A percentile compares a stretch with the other conserved stretches of the same genome.
Evolutionary conservation across 2,797 vertebrate species (phyloP).

Genomic region (Florisuga fusca): DNA sequence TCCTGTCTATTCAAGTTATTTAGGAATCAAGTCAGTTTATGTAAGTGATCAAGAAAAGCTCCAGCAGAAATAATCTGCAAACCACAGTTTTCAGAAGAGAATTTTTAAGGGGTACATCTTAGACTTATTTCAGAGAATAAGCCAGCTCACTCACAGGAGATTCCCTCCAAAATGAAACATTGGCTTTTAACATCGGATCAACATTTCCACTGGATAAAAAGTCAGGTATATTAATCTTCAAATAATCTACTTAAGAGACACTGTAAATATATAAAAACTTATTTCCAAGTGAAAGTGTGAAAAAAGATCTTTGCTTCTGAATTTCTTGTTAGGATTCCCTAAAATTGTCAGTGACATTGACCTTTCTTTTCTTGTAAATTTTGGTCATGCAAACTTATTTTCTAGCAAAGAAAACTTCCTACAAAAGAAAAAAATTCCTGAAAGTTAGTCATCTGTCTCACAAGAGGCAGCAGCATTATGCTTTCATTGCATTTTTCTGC

Average conservation of each 20-base stretch:
- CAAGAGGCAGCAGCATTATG: not conserved
- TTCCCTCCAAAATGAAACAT: not conserved
- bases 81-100: not conserved
- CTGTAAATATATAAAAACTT: not conserved
- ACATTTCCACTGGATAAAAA: not conserved
- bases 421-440: not conserved
- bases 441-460: not conserved
- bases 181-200: not conserved
- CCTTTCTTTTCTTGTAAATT: not conserved
- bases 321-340: not conserved
- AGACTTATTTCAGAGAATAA: not conserved
- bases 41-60: not conserved
- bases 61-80: not conserved
- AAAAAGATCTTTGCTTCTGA: not conserved
- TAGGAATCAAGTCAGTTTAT: slow-evolving; percentile 16
- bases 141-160: not conserved
- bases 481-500: not conserved
- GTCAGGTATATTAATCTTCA: not conserved
- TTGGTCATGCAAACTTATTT: not conserved
- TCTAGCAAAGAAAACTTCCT: not conserved
- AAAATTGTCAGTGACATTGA: not conserved
- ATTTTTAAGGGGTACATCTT: not conserved
- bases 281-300: not conserved
- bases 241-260: not conserved
- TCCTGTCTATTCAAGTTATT: slow-evolving; percentile 5